Base-by-base conservation (phyloP, 2,113 vertebrate genomes). In the Platycercus adscitus region DNA sequence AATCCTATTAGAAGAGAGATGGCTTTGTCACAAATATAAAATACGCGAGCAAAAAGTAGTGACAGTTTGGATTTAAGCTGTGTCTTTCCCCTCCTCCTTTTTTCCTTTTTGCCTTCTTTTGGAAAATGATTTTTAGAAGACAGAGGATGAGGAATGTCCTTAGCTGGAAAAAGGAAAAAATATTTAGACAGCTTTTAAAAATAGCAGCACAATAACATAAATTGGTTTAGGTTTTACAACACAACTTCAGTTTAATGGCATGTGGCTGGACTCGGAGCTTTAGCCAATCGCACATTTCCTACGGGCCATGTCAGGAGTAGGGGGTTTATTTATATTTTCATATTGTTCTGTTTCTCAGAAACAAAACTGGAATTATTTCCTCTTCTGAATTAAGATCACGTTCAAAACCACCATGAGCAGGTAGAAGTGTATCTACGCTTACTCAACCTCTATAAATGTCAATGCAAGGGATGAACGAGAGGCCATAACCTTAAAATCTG, bases 111-210 rank as follows among this genome's bases (percentile, higher is more conserved):
- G 21, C 46, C 77, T 87, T 49, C 75, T 91, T 96, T 83, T 68
- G 58, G 81, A 82, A 91, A 91, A 80, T 1, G 4, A 25, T 43
- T 94, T 79, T 43, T 89, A 85, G 78, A 78, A 72, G 61, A 80
- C 58, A 88, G 90, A 94, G 46, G 58, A 68, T 58, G 37, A 94
- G 21, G 71, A 92, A 90, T 77, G 86, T 49, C 82, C 88, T 66
- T 61, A 53, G 94, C 91, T 81, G 80, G 73, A 86, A 93, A 86
- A 73, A 77, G 53, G 26, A 70, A 93, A 88, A 92, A 93, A 93
- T 70, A 90, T 91, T 96, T 91, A 95, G 92, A 91, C 44, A 91
- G 83, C 83, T 90, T 92, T 94, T 86, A 86, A 94, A 95, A 95
- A 94, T 41, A 93, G 82, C 14, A 81, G 79, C 9, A 53, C 37